Percentiles rank a stretch among this genome's conserved stretches.
Evolutionary conservation across 2,113 vertebrate species (phyloP).

Genomic region (Psilopogon haemacephalus): DNA sequence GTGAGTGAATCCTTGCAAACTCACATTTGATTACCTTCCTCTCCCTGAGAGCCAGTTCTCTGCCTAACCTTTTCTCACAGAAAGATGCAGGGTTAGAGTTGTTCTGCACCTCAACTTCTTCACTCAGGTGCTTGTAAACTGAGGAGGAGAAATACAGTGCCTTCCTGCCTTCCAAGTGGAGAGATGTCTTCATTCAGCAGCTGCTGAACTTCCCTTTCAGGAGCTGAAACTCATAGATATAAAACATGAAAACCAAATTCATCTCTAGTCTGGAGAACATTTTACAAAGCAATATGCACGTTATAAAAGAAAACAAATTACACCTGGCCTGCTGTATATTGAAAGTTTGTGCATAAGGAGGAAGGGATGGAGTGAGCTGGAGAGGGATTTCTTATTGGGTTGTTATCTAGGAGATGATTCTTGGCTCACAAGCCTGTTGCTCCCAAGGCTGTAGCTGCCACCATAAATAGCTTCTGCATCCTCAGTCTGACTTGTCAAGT

Average conservation of each 20-base stretch:
- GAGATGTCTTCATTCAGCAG: neutral
- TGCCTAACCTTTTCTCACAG: neutral
- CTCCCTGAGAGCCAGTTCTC: neutral
- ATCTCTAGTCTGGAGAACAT: neutral
- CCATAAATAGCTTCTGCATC: neutral
- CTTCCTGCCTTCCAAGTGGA: neutral
- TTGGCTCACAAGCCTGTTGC: slow-evolving; percentile 25
- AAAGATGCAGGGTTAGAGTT: neutral
- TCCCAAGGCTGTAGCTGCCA: neutral
- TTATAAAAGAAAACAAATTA: neutral
- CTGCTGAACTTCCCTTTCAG: neutral
- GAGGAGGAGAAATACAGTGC: neutral
- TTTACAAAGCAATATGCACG: neutral
- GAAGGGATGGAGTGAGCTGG: neutral
- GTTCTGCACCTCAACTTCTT: neutral
- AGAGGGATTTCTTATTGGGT: slow-evolving; percentile 20
- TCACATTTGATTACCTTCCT: neutral
- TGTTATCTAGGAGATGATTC: slow-evolving; percentile 24
- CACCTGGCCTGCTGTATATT: slow-evolving; percentile 47
- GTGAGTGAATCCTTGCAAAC: neutral
- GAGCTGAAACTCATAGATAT: neutral
- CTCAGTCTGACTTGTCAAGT: neutral
- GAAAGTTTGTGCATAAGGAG: neutral
- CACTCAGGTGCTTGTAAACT: neutral
- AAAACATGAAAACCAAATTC: neutral